These are phyloP conservation scores for Carcina quercana DNA, from an alignment of 2,888 invertebrate genomes.

Conservation along the genomic window DNA sequence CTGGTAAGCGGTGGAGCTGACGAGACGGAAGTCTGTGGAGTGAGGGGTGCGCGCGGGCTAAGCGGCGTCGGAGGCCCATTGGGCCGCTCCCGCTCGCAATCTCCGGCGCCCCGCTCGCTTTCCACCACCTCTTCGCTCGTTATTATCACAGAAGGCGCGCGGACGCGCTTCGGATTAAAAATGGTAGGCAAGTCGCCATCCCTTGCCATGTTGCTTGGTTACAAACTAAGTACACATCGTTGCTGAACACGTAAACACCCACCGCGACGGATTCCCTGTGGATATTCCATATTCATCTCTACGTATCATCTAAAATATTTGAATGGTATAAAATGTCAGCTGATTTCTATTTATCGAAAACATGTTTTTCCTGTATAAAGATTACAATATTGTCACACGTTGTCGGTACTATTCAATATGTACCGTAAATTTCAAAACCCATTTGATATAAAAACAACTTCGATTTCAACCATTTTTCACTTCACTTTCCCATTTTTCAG, in stretches of 20 bases:
- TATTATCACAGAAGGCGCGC: constrained; percentile 81
- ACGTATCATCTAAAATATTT: not conserved
- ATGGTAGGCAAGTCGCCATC: constrained; percentile 87
- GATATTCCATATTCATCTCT: not conserved
- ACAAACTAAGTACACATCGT: constrained; percentile 23
- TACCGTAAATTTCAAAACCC: too few relatives aligned
- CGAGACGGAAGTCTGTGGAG: constrained; percentile 63
- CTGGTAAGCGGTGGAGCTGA: constrained; percentile 64
- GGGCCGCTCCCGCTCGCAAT: constrained; percentile 48
- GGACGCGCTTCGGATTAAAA: constrained; percentile 83
- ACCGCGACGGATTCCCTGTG: too few relatives aligned
- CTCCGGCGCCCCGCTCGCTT: constrained; percentile 44
- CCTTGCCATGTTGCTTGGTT: constrained; percentile 70
- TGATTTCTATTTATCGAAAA: constrained; percentile 14
- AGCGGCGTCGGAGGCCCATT: constrained; percentile 66
- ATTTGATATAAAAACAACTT: too few relatives aligned
- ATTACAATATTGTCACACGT: constrained; percentile 9
- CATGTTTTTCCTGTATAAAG: constrained; percentile 10
- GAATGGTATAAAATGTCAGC: constrained; percentile 13
- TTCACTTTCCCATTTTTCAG: not conserved
- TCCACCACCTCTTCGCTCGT: constrained; percentile 76
- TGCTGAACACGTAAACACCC: constrained; percentile 12
- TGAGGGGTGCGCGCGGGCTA: constrained; percentile 60
- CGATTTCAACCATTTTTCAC: constrained; percentile 10
- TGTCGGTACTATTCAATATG: too few relatives aligned